A percentile compares a stretch with the other conserved stretches of the same genome.
These are phyloP conservation scores for Trichogramma evanescens DNA, from an alignment of 2,888 invertebrate species.

Conservation along the genomic window DNA sequence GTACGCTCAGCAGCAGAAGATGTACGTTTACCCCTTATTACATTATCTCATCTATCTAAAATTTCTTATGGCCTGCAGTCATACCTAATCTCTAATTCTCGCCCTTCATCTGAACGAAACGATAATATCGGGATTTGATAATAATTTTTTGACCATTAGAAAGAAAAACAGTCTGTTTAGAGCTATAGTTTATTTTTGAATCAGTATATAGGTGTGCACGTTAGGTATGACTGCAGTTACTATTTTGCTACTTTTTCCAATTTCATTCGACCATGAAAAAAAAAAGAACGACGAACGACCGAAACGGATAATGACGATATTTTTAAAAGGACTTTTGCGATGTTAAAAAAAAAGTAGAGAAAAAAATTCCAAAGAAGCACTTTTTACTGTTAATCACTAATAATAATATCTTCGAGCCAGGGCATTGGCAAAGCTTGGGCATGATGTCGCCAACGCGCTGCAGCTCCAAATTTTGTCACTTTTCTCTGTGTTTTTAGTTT, in stretches of 20 bases:
- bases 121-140: too few species aligned
- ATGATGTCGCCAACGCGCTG: conserved; percentile 47
- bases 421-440: conserved; percentile 72
- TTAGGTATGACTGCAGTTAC: conserved; percentile 46
- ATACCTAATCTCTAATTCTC: conserved; percentile 32
- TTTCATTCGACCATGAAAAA: conserved; percentile 28
- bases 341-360: conserved; percentile 2
- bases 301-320: conserved; percentile 22
- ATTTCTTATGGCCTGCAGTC: conserved; percentile 40
- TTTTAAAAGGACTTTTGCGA: conserved; percentile 22
- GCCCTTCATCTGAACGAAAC: too few species aligned
- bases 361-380: conserved; percentile 34
- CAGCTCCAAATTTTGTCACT: conserved; percentile 28
- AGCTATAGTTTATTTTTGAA: too few species aligned
- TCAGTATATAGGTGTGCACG: not conserved
- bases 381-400: conserved; percentile 31
- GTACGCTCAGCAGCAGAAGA: conserved; percentile 89
- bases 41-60: conserved; percentile 43
- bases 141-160: too few species aligned
- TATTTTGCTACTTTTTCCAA: conserved; percentile 36
- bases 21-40: conserved; percentile 63
- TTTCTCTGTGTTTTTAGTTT: conserved; percentile 15
- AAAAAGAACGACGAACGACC: conserved; percentile 16
- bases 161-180: too few species aligned
- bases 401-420: conserved; percentile 59